Percentiles rank a stretch among this genome's conserved stretches.
Conservation (phyloP, 1,140 invertebrate species). For the Drosophila miranda region DNA sequence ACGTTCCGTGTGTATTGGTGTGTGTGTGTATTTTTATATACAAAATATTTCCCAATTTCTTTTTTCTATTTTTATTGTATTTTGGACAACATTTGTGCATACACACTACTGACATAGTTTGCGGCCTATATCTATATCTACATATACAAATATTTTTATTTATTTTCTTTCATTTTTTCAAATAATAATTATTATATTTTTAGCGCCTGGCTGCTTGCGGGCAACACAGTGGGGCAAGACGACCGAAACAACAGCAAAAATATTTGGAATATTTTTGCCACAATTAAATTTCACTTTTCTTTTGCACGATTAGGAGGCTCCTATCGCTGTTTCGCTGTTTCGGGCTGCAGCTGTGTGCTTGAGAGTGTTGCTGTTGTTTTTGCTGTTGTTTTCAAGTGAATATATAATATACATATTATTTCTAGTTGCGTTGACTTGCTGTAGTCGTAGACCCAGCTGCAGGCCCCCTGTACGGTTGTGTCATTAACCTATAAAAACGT, state of each 20-base stretch:
- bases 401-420: conserved; percentile 38
- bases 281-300: conserved; percentile 51
- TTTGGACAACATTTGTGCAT: conserved; percentile 64
- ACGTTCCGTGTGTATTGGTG: conserved; percentile 9
- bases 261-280: no score
- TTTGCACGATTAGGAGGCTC: conserved; percentile 1
- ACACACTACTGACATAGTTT: conserved; percentile 77
- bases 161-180: conserved; percentile 28
- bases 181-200: conserved; percentile 48
- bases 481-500: conserved; percentile 79
- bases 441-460: conserved; percentile 34
- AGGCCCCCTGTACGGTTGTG: conserved; percentile 51
- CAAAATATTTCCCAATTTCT: conserved; percentile 36
- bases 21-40: conserved; percentile 27
- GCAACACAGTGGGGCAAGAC: conserved; percentile 49
- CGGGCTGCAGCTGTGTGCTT: conserved; percentile 29
- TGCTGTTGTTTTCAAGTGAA: conserved; percentile 37
- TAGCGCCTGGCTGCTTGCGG: conserved; percentile 14
- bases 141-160: conserved; percentile 6
- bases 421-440: conserved; percentile 45
- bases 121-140: conserved; percentile 20
- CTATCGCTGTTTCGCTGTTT: neutral
- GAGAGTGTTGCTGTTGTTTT: conserved; percentile 3
- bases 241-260: no score
- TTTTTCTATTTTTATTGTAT: conserved; percentile 22